These are phyloP conservation scores for Jacana jacana DNA, from an alignment of 2,113 vertebrate genomes.

Conservation along the genomic window DNA sequence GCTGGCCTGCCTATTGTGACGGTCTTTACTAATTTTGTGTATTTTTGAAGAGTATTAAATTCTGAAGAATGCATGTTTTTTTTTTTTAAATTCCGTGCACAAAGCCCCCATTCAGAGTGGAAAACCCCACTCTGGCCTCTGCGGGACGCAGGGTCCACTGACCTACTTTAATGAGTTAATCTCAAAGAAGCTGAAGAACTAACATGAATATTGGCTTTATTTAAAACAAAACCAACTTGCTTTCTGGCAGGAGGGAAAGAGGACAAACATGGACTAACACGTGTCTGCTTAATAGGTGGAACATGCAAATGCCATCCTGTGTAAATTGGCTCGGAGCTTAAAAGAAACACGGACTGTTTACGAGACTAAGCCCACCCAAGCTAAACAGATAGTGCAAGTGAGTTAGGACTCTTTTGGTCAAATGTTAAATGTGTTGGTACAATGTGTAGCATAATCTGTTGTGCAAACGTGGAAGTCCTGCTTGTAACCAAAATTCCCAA, in stretches of 20 bases:
- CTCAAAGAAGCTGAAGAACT: conserved; percentile 1
- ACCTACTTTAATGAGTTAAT: conserved; percentile 57
- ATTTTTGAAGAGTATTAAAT: not conserved
- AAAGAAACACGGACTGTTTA: not conserved
- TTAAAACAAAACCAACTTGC: not conserved
- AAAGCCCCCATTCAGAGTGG: conserved; percentile 15
- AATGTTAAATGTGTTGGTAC: not conserved
- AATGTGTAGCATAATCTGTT: not conserved
- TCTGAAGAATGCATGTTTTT: not conserved
- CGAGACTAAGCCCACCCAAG: not conserved
- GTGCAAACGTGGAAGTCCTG: not conserved
- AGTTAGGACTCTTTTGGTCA: not conserved
- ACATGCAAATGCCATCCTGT: not conserved
- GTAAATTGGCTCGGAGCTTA: not conserved
- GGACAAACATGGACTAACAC: not conserved
- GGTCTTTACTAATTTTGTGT: not conserved
- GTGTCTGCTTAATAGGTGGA: not conserved
- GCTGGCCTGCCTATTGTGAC: not conserved
- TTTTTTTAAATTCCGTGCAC: not conserved
- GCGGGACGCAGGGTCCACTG: not conserved
- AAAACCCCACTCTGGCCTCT: not conserved
- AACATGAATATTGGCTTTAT: conserved; percentile 38
- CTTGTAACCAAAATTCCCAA: not conserved
- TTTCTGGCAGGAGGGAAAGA: conserved; percentile 12
- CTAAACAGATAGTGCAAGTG: not conserved